Base-by-base conservation (phyloP, 2,888 invertebrate species). In the Furcula furcula region DNA sequence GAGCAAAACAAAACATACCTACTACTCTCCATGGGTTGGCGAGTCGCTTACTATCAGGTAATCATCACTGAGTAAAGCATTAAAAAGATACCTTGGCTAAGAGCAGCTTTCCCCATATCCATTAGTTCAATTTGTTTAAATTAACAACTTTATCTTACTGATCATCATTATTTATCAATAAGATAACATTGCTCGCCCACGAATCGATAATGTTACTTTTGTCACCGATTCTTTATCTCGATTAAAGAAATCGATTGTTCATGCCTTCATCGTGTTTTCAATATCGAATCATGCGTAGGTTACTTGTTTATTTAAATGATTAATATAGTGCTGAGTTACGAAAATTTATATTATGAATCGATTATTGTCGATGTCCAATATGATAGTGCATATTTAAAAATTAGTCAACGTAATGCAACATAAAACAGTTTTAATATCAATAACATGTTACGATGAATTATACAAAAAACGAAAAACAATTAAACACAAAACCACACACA, bases 181-280 rank as follows among this genome's bases (percentile, higher is more conserved):
- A 55, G 26, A 51, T 43, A 44, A 64, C 67, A 60, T 36, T 36
- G 31, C 43, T 46, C 64, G 48, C 60, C 54, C 55, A 67, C 64
- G 52, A 36, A 41, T 50, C 46, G 52, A 49, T 57, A 11, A 58
- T 64, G 53, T 61, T 54, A 64, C 55, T 62, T 69, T 69, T 71
- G 67, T 76, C 71, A 64, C 55, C 48, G 53, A 65, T 55, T 46
- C 40, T 48, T 63, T 63, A 67, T 65, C 60, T 58, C 34, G 29
- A 44, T 38, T 26, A 21, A 13, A 47, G 38, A 36, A 55, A 61
- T 59, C 58, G 52, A 69, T 65, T 63, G 55, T 63, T 58, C 45
- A 50, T 50, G 42, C 54, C 32, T 56, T 60, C 55, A 56, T 55
- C 49, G 46, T 34, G 25, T 40, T 37, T 33, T 43, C 36, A 40